Evolutionary conservation across 2,888 invertebrate genomes (phyloP).

Genomic region (Phalera bucephala): DNA sequence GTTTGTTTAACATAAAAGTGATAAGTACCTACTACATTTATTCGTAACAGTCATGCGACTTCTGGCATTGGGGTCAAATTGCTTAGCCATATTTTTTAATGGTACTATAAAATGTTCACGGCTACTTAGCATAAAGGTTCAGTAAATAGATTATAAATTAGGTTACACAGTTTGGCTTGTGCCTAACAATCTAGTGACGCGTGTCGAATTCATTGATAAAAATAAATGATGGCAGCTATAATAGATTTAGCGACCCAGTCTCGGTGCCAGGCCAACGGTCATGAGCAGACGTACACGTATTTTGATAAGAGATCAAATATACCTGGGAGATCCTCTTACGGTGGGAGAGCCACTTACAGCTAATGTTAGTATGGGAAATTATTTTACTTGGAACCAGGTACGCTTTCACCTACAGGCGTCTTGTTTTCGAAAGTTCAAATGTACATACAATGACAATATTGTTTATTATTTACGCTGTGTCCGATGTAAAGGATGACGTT

Average conservation of each 20-base stretch:
- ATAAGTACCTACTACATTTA: background rate
- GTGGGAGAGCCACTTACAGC: no score
- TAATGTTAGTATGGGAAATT: background rate
- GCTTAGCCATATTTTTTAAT: constrained; percentile 5
- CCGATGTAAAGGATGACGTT: constrained; percentile 37
- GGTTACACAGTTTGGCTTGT: constrained; percentile 48
- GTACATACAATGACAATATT: constrained; percentile 42
- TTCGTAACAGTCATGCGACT: constrained; percentile 10
- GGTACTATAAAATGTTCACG: constrained; percentile 30
- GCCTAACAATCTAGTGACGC: constrained; percentile 49
- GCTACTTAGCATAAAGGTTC: constrained; percentile 33
- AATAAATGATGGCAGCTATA: constrained; percentile 55
- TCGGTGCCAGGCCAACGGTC: constrained; percentile 51
- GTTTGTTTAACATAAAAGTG: background rate
- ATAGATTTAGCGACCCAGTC: constrained; percentile 58
- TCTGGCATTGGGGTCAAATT: constrained; percentile 9
- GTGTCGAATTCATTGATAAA: constrained; percentile 73
- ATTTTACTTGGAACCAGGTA: constrained; percentile 2
- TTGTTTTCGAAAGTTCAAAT: constrained; percentile 26
- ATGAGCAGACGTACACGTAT: constrained; percentile 7
- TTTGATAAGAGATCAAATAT: background rate
- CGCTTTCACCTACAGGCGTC: constrained; percentile 25
- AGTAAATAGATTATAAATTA: constrained; percentile 28
- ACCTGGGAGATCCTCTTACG: background rate
- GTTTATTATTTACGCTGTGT: constrained; percentile 41